Conservation (phyloP, 2,113 vertebrate genomes). For the Ochotona princeps region DNA sequence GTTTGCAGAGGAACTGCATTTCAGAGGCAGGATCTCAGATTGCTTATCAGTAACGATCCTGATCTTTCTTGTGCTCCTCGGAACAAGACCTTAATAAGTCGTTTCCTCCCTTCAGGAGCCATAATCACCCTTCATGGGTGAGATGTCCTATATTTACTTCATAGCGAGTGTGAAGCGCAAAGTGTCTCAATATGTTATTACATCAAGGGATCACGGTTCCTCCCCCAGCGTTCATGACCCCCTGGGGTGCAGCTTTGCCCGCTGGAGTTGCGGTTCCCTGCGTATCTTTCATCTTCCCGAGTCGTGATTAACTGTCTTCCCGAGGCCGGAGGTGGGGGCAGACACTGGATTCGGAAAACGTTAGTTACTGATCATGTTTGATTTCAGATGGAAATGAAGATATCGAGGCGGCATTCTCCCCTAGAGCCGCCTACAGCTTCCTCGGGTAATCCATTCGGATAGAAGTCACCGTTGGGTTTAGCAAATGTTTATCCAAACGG, state of each 20-base stretch:
- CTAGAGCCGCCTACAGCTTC: slow-evolving; percentile 72
- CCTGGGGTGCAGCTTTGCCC: slow-evolving; percentile 84
- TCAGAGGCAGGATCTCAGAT: slow-evolving; percentile 59
- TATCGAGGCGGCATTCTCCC: slow-evolving; percentile 59
- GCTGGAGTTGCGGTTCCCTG: slow-evolving; percentile 79
- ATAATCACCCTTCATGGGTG: slow-evolving; percentile 89
- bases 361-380: slow-evolving; percentile 76
- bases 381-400: slow-evolving; percentile 81
- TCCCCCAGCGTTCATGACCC: slow-evolving; percentile 84
- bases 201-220: slow-evolving; percentile 82
- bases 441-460: slow-evolving; percentile 61
- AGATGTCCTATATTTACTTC: slow-evolving; percentile 86
- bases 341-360: slow-evolving; percentile 73
- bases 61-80: slow-evolving; percentile 80
- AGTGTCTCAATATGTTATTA: slow-evolving; percentile 86
- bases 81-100: slow-evolving; percentile 84
- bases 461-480: slow-evolving; percentile 72
- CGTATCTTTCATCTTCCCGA: slow-evolving; percentile 80
- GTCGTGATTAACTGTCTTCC: slow-evolving; percentile 82
- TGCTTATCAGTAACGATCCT: slow-evolving; percentile 81
- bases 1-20: slow-evolving; percentile 76
- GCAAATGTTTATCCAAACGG: slow-evolving; percentile 73
- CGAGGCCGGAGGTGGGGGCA: slow-evolving; percentile 67
- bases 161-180: slow-evolving; percentile 83
- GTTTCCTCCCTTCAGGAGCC: slow-evolving; percentile 82